Evolutionary conservation across 2,888 invertebrate species (phyloP).

Genomic region (Zaprionus bogoriensis): DNA sequence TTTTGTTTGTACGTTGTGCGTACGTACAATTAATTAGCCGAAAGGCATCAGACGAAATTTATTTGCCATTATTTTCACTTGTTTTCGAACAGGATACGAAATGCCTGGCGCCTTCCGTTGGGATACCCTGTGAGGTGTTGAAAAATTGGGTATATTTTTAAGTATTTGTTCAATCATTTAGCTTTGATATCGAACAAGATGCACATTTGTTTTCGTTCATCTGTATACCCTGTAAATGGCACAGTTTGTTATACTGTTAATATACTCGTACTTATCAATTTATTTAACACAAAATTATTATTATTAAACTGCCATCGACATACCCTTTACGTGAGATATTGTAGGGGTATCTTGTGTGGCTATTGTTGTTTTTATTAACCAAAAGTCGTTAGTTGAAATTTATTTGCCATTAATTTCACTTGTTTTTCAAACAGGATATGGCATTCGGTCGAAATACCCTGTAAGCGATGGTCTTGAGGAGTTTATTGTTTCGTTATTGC

Average conservation of each 20-base stretch:
- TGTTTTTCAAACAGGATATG: conserved; percentile 15
- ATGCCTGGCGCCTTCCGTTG: background rate
- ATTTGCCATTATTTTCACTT: conserved; percentile 21
- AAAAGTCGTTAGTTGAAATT: conserved; percentile 27
- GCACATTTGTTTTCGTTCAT: no score
- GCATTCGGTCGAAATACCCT: background rate
- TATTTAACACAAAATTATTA: no score
- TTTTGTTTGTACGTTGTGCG: background rate
- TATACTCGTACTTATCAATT: no score
- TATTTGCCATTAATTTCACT: conserved; percentile 27
- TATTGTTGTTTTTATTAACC: conserved; percentile 48
- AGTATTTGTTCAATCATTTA: no score
- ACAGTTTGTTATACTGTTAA: no score
- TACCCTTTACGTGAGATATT: no score
- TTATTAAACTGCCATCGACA: no score
- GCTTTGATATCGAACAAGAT: no score
- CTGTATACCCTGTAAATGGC: no score
- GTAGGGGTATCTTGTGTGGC: no score
- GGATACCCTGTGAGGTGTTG: conserved; percentile 13
- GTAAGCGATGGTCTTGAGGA: background rate
- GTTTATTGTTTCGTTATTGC: background rate
- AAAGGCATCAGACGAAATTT: conserved; percentile 33
- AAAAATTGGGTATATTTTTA: no score
- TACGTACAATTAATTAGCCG: conserved; percentile 41
- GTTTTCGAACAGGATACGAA: conserved; percentile 14